phyloP scores from a whole-genome alignment of 2,888 invertebrate species.

The Lepidonotus clava region DNA sequence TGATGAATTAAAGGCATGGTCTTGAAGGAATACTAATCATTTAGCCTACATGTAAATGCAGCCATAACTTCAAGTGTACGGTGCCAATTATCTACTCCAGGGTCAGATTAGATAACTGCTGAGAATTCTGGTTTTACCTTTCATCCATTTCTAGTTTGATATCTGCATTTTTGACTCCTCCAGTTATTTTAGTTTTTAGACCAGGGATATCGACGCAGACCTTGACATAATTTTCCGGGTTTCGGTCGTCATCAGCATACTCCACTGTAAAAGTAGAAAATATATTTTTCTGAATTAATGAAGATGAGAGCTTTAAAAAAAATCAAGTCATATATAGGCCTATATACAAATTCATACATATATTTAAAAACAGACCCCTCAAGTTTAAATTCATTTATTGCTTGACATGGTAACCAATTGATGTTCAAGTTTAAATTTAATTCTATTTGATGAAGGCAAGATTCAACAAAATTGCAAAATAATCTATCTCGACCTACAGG shows the following conservation, averaged over 20 bases:
- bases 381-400: too few relatives aligned
- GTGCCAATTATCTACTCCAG: background rate
- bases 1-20: background rate
- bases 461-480: too few relatives aligned
- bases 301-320: background rate
- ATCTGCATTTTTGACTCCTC: conserved; percentile 7
- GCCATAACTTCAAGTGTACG: background rate
- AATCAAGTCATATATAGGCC: background rate
- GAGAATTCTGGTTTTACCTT: background rate
- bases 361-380: too few relatives aligned
- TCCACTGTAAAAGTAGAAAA: conserved; percentile 4
- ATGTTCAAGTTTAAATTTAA: too few relatives aligned
- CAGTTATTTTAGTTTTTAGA: background rate
- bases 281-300: too few relatives aligned
- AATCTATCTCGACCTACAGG: too few relatives aligned
- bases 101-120: background rate
- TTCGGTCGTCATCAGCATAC: conserved; percentile 7
- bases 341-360: background rate
- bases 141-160: background rate
- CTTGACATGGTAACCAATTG: too few relatives aligned
- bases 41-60: too few relatives aligned
- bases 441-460: too few relatives aligned
- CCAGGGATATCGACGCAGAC: conserved; percentile 26
- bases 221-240: conserved; percentile 3
- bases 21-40: too few relatives aligned